Evolutionary conservation across 2,113 vertebrate species (phyloP), one percentile per base, ranked within the genome.

Genomic region (Vicugna pacos): DNA sequence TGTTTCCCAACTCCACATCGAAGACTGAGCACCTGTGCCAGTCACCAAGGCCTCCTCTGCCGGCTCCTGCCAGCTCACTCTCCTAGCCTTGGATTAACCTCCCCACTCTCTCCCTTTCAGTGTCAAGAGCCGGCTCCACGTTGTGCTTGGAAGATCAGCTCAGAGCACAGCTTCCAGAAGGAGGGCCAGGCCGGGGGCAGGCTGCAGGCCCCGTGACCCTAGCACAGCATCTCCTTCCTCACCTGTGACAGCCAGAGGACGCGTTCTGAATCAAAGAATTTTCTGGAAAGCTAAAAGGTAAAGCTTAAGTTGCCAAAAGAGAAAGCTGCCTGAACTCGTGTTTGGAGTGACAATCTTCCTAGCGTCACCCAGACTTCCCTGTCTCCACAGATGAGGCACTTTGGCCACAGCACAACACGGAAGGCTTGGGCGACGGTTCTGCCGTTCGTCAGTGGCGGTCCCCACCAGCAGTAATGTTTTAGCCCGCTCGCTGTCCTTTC

Each of bases 11-110:
- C 58, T n/a, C 54, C 28, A 38, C 72, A 5, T 20, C 5, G 0
- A 9, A 72, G 54, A 8, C 19, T 22, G 13, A 11, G n/a, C 1
- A 0, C 28, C 5, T 0, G 2, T 0, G 0, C n/a, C 16, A 72
- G 48, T 32, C 20, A 0, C 17, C 56, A 46, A 2, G 56, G n/a
- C n/a, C 73, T 14, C 69, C 6, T 3, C 6, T 1, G 3, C 1
- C 46, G 15, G 24, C 82, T 30, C 81, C 62, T 6, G 5, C 22
- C 1, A 3, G 42, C n/a, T 70, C 24, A 0, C 8, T 14, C 28
- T 10, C 17, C 14, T 8, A 12, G 46, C 24, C 48, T 50, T 24
- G 14, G 89, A 54, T 58, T 19, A 16, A 54, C 52, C 2, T 20
- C 35, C 54, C 65, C 22, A 12, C 9, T 60, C 13, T 5, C 50